Evolutionary conservation across 1,140 invertebrate genomes (phyloP).

Genomic region (Drosophila triauraria): DNA sequence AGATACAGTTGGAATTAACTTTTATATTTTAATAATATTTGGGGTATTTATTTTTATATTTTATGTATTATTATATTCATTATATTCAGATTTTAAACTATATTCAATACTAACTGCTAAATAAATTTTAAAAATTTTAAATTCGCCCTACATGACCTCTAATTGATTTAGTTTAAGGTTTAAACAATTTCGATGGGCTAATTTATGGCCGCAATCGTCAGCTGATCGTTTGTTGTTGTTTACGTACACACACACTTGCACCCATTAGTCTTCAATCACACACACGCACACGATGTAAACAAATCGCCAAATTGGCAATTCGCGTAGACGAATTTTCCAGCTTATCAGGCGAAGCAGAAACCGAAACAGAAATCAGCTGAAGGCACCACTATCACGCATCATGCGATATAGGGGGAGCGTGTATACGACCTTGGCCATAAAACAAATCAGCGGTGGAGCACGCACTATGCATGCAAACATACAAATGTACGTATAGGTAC

Average conservation of each 20-base stretch:
- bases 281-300: conserved; percentile 60
- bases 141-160: neutral
- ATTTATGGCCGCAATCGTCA: conserved; percentile 44
- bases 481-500: neutral
- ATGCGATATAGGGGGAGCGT: conserved; percentile 49
- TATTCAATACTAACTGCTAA: too few species aligned
- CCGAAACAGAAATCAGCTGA: conserved; percentile 15
- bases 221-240: conserved; percentile 71
- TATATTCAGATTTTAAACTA: too few species aligned
- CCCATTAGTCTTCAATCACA: conserved; percentile 12
- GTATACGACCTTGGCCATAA: conserved; percentile 52
- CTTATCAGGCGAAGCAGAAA: conserved; percentile 62
- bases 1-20: neutral
- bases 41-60: too few species aligned
- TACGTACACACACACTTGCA: conserved; percentile 21
- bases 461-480: conserved; percentile 33
- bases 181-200: neutral
- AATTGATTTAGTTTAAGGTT: neutral
- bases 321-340: conserved; percentile 13
- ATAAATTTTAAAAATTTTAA: neutral
- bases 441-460: conserved; percentile 40
- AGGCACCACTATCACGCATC: conserved; percentile 64
- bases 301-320: conserved; percentile 28
- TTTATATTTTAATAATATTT: neutral
- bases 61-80: too few species aligned